Evolutionary conservation across 2,113 vertebrate species (phyloP), one percentile per base, ranked within the genome.

Genomic region (Mionectes macconnelli): DNA sequence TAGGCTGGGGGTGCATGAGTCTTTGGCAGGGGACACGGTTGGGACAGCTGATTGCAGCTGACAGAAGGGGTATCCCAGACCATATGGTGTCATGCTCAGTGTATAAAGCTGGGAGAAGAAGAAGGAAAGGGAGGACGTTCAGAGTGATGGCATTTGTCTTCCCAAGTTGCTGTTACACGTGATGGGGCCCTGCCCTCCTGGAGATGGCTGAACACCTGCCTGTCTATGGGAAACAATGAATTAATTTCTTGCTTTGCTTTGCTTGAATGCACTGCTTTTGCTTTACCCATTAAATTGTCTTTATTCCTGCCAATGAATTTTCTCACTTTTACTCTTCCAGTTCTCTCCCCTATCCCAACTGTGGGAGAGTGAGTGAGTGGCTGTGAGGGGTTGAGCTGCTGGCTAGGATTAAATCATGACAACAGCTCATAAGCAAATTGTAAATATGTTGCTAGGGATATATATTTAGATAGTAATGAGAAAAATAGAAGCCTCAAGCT

Each of bases 121-220:
- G 31, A 14, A 45, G 47, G 74, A 57, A 72, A 24, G 10, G 22
- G 42, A 20, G 27, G 9, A 37, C 20, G 4, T 81, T 67, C 0
- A 7, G 25, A 67, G 30, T 47, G 30, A 52, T n/a, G 33, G 37
- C 0, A 0, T 50, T 76, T 76, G 42, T 68, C 42, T 90, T 85
- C 33, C 49, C 42, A 44, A 44, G 39, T 88, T 23, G 31, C 53
- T 6, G 4, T 57, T 81, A 59, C 4, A 4, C 0, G 0, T 67
- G 47, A 47, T 35, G 47, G 69, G 80, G 21, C 31, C n/a, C 53
- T 63, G 53, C 42, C 84, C 35, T 63, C n/a, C 49, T 68, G 64
- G 57, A 21, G 64, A 22, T 68, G 42, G 40, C 64, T 68, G 69
- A 81, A 77, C 68, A 40, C 73, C 64, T 85, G 63, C 30, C 80